phyloP scores from a whole-genome alignment of 2,888 invertebrate genomes.

The Synanthedon formicaeformis region DNA sequence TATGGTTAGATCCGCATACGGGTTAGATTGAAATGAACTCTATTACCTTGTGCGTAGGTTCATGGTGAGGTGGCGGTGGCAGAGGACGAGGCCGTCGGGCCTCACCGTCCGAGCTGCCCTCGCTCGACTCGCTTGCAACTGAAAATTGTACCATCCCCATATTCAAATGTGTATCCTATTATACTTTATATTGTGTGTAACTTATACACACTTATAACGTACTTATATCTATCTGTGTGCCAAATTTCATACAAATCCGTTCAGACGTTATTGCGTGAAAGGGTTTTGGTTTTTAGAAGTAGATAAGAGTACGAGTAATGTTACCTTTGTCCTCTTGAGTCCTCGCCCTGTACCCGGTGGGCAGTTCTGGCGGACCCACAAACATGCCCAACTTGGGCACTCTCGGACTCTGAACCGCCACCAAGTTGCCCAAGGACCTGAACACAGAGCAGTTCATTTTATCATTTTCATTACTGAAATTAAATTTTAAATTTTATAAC shows the following conservation, averaged over 20 bases:
- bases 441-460: background rate
- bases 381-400: constrained; percentile 80
- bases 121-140: constrained; percentile 70
- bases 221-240: no score
- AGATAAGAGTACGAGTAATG: background rate
- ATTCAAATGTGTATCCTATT: no score
- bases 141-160: constrained; percentile 1
- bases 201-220: no score
- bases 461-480: no score
- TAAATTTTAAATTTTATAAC: no score
- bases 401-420: constrained; percentile 88
- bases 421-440: constrained; percentile 58
- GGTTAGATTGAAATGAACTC: background rate
- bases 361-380: constrained; percentile 75
- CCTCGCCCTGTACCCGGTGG: constrained; percentile 59
- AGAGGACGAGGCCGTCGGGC: constrained; percentile 39
- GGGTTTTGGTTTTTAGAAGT: background rate
- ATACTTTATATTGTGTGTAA: no score
- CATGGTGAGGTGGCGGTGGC: constrained; percentile 56
- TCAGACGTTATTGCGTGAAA: background rate
- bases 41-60: constrained; percentile 50
- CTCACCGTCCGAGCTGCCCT: constrained; percentile 68
- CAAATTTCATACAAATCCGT: background rate
- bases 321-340: constrained; percentile 66
- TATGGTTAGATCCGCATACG: background rate